A percentile compares a stretch with the other conserved stretches of the same genome.
Conservation (phyloP, 92 coral and sea anemone species). For the Porites evermanni region DNA sequence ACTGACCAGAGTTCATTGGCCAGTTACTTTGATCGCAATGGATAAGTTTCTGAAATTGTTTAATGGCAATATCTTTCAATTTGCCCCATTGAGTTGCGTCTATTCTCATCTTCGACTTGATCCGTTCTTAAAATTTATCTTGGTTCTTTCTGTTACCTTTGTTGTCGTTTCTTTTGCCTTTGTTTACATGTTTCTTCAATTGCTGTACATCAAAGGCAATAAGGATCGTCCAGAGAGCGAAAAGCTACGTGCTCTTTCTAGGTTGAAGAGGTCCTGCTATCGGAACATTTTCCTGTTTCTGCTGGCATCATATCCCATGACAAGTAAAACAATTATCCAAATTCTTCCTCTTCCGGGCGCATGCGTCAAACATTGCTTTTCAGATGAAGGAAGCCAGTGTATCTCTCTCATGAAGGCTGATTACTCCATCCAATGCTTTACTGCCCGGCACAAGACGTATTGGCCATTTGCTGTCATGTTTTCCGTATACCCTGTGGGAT, state of each 20-base stretch:
- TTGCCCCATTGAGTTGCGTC: background rate
- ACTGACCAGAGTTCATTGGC: background rate
- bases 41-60: conserved; percentile 27
- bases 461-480: background rate
- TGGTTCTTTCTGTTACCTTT: background rate
- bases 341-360: background rate
- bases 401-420: background rate
- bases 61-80: conserved; percentile 22
- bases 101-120: background rate
- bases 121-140: background rate
- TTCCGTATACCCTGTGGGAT: background rate
- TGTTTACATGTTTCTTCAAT: background rate
- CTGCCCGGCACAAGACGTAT: background rate
- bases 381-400: background rate
- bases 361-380: background rate
- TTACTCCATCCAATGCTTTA: background rate
- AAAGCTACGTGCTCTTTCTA: background rate
- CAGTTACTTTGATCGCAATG: conserved; percentile 28
- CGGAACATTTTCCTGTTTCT: background rate
- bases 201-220: background rate
- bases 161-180: background rate
- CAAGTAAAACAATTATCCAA: background rate
- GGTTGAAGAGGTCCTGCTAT: background rate
- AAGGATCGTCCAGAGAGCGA: background rate
- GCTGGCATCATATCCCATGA: background rate